Base-by-base conservation (phyloP, 2,113 vertebrate species). In the Nerophis ophidion region DNA sequence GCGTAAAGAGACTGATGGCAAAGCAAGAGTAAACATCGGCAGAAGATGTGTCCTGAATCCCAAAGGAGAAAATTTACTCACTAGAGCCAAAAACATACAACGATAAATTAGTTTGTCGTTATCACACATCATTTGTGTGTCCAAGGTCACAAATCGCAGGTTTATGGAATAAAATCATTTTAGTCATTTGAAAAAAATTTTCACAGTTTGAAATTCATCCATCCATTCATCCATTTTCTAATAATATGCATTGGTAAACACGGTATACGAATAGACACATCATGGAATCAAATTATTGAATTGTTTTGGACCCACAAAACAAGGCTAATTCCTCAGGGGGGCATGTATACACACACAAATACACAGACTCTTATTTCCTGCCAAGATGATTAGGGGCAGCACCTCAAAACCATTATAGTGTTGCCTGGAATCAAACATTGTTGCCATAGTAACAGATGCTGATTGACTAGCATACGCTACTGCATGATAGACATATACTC, bases 21-120 rank as follows among this genome's bases (percentile, higher is more conserved):
- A 17, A n/a, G 54, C 3, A 51, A 76, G 66, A 72, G 77, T 77
- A 83, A 88, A 84, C 85, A 88, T 75, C 81, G 79, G 81, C 77
- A 85, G 70, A 83, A 50, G 34, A 60, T 47, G 51, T 70, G 71
- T 75, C 75, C 71, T 53, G 68, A 76, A 67, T 63, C 55, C 62
- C 47, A 72, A 69, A 66, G 60, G 68, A 76, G 68, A 65, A 67
- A 66, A 70, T 44, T 60, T 8, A 69, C 2, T 64, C 66, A 15
- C 54, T 70, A 46, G 46, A 70, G 69, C 58, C 47, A 49, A 72
- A 75, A 63, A 38, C 54, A 54, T 6, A 26, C 12, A 13, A 38
- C n/a, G 52, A 76, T 42, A 52, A 56, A 67, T 6, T 34, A 54
- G 14, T 49, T 52, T 57, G 45, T 48, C 9, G 19, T 26, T 19